Evolutionary conservation across 2,888 invertebrate species (phyloP), one percentile per base, ranked within the genome.

Genomic region (Trissoscelio sp.): DNA sequence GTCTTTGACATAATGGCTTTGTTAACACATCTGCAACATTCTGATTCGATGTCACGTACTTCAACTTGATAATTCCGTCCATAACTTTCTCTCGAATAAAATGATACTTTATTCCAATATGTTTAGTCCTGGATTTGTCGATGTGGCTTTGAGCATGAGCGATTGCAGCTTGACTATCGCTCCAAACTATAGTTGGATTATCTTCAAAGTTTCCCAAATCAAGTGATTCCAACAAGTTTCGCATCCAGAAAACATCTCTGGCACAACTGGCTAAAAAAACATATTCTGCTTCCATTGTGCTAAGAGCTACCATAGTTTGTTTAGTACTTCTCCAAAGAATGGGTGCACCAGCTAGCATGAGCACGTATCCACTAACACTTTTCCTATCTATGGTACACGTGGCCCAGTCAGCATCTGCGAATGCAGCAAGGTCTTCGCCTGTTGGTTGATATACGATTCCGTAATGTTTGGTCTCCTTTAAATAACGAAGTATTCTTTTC

Each of bases 281-380:
- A 62, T 78, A 78, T 46, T 81, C 77, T 9, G 81, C 72, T 64
- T 78, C 78, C 73, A 78, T 81, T 2, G 80, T 81, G 18, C 77
- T 77, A 2, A 81, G 57, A n/a, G 73, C 60, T 9, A 67, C 42
- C 5, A 60, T 22, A 22, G 24, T 67, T 28, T 81, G 75, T 16
- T 66, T 81, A 7, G 34, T 22, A 31, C 72, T 77, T 11, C 28
- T 77, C 73, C 81, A 77, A 37, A 51, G 11, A 3, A 81, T 28
- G 9, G 73, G 77, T 28, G 42, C 48, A 12, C 62, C 62, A 4
- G 72, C 72, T 12, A 81, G 42, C 22, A 34, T 66, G 7, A 77
- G 7, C 0, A 77, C 39, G 14, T 81, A 81, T 34, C 81, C 81
- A 42, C 58, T 81, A 5, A 39, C 46, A 20, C 78, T 78, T 46